A percentile compares a stretch with the other conserved stretches of the same genome.
Evolutionary conservation across 1,140 invertebrate species (phyloP).

Genomic region (Drosophila gunungcola): DNA sequence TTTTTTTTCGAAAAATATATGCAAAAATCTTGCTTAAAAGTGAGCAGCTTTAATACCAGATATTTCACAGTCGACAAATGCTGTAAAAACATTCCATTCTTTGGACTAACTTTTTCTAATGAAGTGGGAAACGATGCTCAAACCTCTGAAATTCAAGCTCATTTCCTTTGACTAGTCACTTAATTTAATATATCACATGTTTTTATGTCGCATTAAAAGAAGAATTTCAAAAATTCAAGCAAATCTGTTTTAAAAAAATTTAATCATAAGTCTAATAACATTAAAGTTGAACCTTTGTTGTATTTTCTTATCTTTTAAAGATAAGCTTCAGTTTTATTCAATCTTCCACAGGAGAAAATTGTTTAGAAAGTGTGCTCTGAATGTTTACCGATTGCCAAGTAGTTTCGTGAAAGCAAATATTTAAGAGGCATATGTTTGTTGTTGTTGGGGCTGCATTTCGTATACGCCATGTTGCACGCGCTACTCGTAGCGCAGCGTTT

Average conservation of each 20-base stretch:
- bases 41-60: neutral
- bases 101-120: neutral
- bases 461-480: slow-evolving; percentile 40
- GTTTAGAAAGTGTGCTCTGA: neutral
- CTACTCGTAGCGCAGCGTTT: too few species aligned
- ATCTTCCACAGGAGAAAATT: neutral
- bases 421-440: slow-evolving; percentile 9
- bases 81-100: neutral
- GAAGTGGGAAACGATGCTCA: neutral
- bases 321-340: neutral
- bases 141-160: neutral
- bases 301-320: neutral
- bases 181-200: neutral
- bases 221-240: too few species aligned
- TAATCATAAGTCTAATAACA: too few species aligned
- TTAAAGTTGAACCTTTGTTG: too few species aligned
- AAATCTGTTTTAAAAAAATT: too few species aligned
- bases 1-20: neutral
- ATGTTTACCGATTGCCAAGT: slow-evolving; percentile 15
- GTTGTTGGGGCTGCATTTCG: slow-evolving; percentile 17
- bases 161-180: neutral
- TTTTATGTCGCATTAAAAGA: too few species aligned
- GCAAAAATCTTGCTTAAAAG: neutral
- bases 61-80: neutral
- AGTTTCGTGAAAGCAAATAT: slow-evolving; percentile 10